Evolutionary conservation across 2,113 vertebrate genomes (phyloP).

Genomic region (Octodon degus): DNA sequence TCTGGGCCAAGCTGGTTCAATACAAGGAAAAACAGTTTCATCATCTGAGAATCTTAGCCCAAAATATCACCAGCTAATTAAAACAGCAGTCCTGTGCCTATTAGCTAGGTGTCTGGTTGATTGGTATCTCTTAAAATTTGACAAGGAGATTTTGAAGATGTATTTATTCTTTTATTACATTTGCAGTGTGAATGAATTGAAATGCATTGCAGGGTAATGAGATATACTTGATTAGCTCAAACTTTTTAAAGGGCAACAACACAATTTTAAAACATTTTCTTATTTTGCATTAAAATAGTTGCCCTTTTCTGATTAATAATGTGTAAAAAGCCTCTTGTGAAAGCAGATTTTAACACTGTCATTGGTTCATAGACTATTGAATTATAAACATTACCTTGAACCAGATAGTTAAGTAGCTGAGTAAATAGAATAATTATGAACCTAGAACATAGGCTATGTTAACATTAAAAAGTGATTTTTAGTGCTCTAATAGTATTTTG

Average conservation of each 20-base stretch:
- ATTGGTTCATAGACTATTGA: not conserved
- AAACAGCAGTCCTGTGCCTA: conserved; percentile 81
- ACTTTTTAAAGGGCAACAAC: conserved; percentile 60
- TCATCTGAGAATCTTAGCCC: conserved; percentile 81
- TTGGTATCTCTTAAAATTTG: conserved; percentile 75
- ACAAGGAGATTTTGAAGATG: conserved; percentile 65
- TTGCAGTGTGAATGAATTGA: conserved; percentile 52
- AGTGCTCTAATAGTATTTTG: conserved; percentile 17
- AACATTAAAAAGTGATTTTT: conserved; percentile 31
- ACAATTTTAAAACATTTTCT: conserved; percentile 64
- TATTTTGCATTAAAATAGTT: conserved; percentile 60
- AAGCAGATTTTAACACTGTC: conserved; percentile 20
- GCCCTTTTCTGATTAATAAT: conserved; percentile 52
- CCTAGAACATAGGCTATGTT: not conserved
- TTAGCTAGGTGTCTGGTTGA: conserved; percentile 69
- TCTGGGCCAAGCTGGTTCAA: conserved; percentile 87
- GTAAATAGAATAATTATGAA: conserved; percentile 34
- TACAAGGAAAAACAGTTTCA: conserved; percentile 85
- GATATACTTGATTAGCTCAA: conserved; percentile 41
- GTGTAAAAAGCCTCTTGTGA: conserved; percentile 48
- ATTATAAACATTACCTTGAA: conserved; percentile 38
- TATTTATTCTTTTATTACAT: conserved; percentile 46
- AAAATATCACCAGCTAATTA: conserved; percentile 85
- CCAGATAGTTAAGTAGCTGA: not conserved
- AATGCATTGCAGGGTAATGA: conserved; percentile 54